Base-by-base conservation (phyloP, 2,888 invertebrate species). In the Hyposoter dolosus region DNA sequence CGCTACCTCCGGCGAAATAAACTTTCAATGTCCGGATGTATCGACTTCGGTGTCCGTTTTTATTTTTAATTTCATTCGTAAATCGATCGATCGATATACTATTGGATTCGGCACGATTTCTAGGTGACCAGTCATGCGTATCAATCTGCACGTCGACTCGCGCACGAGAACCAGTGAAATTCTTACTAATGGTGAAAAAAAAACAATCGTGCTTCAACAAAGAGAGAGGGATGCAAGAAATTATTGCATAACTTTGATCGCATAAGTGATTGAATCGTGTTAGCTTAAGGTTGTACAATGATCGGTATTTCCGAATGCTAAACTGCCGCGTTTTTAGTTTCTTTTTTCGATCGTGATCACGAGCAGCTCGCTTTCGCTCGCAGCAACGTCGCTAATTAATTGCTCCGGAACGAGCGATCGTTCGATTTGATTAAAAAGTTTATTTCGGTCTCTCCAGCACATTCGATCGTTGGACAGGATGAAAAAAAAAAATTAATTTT, bases 71-170 rank as follows among this genome's bases (percentile, higher is more conserved):
- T 69, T 71, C 63, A 35, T 75, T 81, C 19, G 43, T 69, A 71
- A 66, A 63, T 78, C 75, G 47, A 63, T 69, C 69, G 60, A 69
- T 56, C 32, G 63, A 63, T 66, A 63, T 63, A 19, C 71, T 75
- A 50, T n/a, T n/a, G 47, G 76, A 84, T 82, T 86, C 75, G 83
- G 83, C 82, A 79, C 75, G 86, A 84, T 86, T 86, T 86, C 79
- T 75, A 68, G 83, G 65, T 75, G 83, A 84, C 79, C 66, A 60
- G 47, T 79, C 86, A 79, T 84, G 83, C 83, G 82, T 79, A 79
- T 79, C 86, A 66, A 56, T 23, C 68, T 45, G 43, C 47, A 56
- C 32, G 45, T 45, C 19, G 68, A 53, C 78, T 65, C 7, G 65
- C 15, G 45, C 19, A 47, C 79, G 74, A 56, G 69, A 53, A 69